These are phyloP conservation scores for Pipistrellus nathusii DNA, from an alignment of 2,797 vertebrate species.

Conservation along the genomic window DNA sequence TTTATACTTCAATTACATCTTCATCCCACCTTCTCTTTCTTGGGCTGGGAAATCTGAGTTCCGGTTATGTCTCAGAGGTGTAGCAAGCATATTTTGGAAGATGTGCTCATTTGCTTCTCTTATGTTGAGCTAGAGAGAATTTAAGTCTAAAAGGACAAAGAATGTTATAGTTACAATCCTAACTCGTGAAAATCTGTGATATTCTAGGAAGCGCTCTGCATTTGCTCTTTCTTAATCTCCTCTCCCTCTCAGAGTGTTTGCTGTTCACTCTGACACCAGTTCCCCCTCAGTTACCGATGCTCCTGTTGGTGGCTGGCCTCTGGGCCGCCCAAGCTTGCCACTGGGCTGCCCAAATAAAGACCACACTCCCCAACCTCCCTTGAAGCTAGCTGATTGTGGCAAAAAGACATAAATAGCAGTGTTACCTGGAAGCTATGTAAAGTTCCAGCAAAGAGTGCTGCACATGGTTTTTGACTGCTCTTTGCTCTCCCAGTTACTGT, in stretches of 20 bases:
- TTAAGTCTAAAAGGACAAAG: background rate
- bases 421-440: background rate
- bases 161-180: background rate
- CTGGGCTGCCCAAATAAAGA: background rate
- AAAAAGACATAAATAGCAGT: background rate
- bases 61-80: background rate
- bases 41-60: no score
- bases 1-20: background rate
- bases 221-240: background rate
- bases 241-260: background rate
- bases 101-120: background rate
- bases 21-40: background rate
- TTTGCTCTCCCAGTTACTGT: background rate
- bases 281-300: background rate
- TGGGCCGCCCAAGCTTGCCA: no score
- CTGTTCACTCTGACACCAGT: rapidly evolving
- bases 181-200: background rate
- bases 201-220: background rate
- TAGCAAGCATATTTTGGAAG: background rate
- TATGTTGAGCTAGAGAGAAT: background rate
- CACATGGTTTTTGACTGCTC: background rate
- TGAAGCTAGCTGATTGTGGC: background rate
- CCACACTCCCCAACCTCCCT: background rate
- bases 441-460: background rate
- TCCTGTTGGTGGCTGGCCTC: background rate